Percentiles rank a stretch among this genome's conserved stretches.
phyloP scores from a whole-genome alignment of 2,113 vertebrate species.

The Heterocephalus glaber region DNA sequence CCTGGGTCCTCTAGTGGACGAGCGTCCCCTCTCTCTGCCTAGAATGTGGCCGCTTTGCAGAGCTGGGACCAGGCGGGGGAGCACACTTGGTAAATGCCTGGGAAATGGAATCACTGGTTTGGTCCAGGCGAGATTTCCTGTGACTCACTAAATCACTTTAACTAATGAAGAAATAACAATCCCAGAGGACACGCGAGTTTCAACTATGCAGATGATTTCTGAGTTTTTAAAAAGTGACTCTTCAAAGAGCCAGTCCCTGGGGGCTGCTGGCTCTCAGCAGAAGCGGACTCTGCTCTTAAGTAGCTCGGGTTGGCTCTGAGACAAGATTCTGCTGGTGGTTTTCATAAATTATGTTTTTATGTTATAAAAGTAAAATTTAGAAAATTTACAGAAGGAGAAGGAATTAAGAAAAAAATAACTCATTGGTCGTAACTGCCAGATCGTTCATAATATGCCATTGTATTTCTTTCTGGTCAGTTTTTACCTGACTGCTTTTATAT shows the following conservation, averaged over 20 bases:
- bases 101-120: constrained; percentile 48
- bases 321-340: constrained; percentile 33
- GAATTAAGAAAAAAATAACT: not conserved
- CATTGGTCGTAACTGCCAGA: not conserved
- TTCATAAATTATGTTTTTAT: constrained; percentile 72
- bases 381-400: constrained; percentile 44
- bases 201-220: constrained; percentile 59
- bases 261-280: not conserved
- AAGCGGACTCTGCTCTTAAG: constrained; percentile 1
- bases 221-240: constrained; percentile 72
- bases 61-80: not conserved
- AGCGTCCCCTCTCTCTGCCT: not conserved
- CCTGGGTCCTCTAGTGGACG: accelerated
- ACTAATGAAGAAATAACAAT: constrained; percentile 54
- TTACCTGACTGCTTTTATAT: not conserved
- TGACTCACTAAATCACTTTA: constrained; percentile 69
- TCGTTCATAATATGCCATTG: not conserved
- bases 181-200: constrained; percentile 60
- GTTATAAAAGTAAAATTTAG: constrained; percentile 61
- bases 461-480: not conserved
- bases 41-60: not conserved
- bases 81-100: constrained; percentile 26
- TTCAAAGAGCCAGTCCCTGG: constrained; percentile 63
- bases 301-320: constrained; percentile 51
- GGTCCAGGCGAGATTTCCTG: constrained; percentile 60